Evolutionary conservation across 2,113 vertebrate species (phyloP).

Genomic region (Plecotus auritus): DNA sequence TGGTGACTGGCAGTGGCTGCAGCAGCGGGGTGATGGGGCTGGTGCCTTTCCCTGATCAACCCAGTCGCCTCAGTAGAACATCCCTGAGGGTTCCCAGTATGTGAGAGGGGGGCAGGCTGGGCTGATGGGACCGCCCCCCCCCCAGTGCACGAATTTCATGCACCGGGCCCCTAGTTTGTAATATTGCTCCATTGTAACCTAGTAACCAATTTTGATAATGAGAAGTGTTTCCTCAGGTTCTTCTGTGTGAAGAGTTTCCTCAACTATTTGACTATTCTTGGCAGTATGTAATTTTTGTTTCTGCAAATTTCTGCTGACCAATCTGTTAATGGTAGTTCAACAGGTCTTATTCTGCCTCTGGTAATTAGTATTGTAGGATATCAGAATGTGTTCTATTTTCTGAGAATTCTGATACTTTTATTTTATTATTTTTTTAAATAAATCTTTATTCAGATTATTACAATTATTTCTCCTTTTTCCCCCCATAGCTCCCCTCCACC

Average conservation of each 20-base stretch:
- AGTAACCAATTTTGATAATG: not conserved
- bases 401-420: not conserved
- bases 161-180: not conserved
- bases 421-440: no score
- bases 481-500: no score
- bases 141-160: no score
- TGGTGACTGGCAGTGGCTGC: no score
- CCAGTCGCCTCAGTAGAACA: no score
- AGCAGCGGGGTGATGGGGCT: no score
- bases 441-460: no score
- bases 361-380: not conserved
- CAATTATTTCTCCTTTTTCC: no score
- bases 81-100: no score
- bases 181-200: not conserved
- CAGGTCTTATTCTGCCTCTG: not conserved
- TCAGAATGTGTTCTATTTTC: not conserved
- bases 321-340: not conserved
- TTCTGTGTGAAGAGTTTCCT: not conserved
- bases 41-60: no score
- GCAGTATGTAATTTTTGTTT: not conserved
- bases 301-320: not conserved
- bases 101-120: no score
- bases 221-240: not conserved
- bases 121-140: no score
- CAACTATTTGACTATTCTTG: not conserved